Base-by-base conservation (phyloP, 2,888 invertebrate genomes). In the Dorcus parallelipipedus region DNA sequence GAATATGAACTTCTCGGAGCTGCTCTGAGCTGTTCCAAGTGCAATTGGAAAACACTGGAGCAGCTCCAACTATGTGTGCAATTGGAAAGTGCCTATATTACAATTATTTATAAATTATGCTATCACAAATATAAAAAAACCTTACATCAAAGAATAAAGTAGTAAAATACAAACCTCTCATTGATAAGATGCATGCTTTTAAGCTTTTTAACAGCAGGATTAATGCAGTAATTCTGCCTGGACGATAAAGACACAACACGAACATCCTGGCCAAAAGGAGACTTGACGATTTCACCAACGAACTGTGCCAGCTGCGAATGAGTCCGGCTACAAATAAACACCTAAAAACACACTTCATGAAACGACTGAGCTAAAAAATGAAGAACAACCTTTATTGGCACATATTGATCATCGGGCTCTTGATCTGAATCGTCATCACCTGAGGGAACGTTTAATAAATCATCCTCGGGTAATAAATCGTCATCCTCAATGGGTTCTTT, bases 291-390 rank as follows among this genome's bases (percentile, higher is more conserved):
- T 82, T 99, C 99, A 47, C 88, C 86, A n/a, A 97, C 87, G 78
- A 99, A 93, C 77, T 99, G 99, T 0, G 93, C 86, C 42, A 99
- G 78, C 75, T 99, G 98, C 1, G 98, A 97, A 78, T 99, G 98
- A 4, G 99, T 99, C 69, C 99, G 85, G 63, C 96, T 97, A 75
- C 95, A 95, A 76, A 94, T 97, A 73, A 89, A 94, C 62, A 99
- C 90, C 90, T 93, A 79, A 39, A 78, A 78, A 56, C 67, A 71
- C 56, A 38, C 17, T 14, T 10, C 17, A 38, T 39, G 43, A 23
- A 23, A 14, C 45, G 10, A 9, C 10, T 33, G 10, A 26, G 14
- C 49, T 17, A n/a, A 48, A 20, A 4, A 48, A 41, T 43, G 45
- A 39, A 60, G 50, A 9, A 17, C 38, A 67, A 75, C 75, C 64